These are phyloP conservation scores for Philotrypesis tridentata DNA, from an alignment of 1,140 invertebrate species.

Conservation along the genomic window DNA sequence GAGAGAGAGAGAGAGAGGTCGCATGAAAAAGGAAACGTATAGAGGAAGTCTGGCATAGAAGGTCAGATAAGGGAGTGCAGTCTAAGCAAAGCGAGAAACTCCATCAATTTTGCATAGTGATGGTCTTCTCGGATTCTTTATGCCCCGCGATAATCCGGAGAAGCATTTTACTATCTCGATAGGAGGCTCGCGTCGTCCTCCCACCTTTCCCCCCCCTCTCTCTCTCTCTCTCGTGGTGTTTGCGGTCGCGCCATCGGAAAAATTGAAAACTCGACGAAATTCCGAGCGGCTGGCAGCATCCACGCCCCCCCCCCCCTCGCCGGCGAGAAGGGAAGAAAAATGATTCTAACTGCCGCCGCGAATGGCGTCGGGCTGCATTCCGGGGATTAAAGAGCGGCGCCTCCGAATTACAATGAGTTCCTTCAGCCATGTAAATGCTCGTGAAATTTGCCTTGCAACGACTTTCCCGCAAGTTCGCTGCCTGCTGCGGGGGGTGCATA, in stretches of 20 bases:
- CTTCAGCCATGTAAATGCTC: constrained; percentile 13
- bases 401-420: background rate
- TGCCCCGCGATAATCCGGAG: constrained; percentile 31
- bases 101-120: constrained; percentile 43
- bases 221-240: background rate
- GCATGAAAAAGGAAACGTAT: background rate
- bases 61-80: constrained; percentile 8
- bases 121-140: constrained; percentile 25
- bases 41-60: background rate
- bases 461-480: constrained; percentile 3
- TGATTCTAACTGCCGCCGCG: background rate
- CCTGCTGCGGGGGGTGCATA: background rate
- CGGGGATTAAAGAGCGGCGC: background rate
- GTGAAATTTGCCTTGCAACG: constrained; percentile 29
- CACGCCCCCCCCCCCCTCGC: too few relatives aligned
- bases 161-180: background rate
- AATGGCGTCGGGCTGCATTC: background rate
- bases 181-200: background rate
- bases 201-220: too few relatives aligned
- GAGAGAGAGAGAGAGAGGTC: background rate
- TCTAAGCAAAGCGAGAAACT: constrained; percentile 17
- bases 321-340: too few relatives aligned
- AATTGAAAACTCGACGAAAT: background rate
- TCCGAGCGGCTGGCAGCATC: too few relatives aligned
- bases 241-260: background rate